Conservation (phyloP, 2,113 vertebrate species). For the Mus musculus region DNA sequence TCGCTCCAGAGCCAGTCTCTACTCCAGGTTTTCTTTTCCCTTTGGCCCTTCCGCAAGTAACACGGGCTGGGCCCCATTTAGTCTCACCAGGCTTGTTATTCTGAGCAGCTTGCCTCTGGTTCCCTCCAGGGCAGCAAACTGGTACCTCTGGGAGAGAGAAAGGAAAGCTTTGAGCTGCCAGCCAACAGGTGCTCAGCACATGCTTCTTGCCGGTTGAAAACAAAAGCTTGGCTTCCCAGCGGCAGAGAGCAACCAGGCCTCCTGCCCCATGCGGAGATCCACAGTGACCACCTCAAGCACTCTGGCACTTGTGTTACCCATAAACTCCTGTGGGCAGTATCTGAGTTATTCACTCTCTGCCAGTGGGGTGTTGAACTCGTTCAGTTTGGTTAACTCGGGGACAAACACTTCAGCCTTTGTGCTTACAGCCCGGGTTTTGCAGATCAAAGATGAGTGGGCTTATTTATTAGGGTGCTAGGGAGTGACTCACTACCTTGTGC, state of each 20-base stretch:
- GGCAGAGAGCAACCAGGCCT: not conserved
- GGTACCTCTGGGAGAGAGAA: slow-evolving; percentile 61
- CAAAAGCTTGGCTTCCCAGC: slow-evolving; percentile 19
- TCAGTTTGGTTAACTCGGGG: not conserved
- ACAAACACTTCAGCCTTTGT: not conserved
- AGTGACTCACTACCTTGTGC: not conserved
- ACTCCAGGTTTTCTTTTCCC: not conserved
- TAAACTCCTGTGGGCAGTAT: not conserved
- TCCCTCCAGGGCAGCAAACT: slow-evolving; percentile 28
- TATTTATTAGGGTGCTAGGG: not conserved
- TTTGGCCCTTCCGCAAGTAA: not conserved
- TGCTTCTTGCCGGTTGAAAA: not conserved
- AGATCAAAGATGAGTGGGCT: not conserved
- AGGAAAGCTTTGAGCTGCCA: slow-evolving; percentile 41
- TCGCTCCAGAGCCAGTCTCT: not conserved
- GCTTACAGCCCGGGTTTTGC: not conserved
- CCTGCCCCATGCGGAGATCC: not conserved
- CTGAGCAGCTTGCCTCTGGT: not conserved
- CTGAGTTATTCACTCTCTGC: not conserved
- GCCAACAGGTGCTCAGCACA: slow-evolving; percentile 6
- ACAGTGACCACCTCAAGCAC: not conserved
- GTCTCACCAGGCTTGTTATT: not conserved
- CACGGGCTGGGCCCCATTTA: not conserved
- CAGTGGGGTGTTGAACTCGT: not conserved
- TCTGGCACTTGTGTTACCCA: not conserved